Conservation (phyloP, 2,797 vertebrate genomes). For the Hoplostethus mediterraneus region DNA sequence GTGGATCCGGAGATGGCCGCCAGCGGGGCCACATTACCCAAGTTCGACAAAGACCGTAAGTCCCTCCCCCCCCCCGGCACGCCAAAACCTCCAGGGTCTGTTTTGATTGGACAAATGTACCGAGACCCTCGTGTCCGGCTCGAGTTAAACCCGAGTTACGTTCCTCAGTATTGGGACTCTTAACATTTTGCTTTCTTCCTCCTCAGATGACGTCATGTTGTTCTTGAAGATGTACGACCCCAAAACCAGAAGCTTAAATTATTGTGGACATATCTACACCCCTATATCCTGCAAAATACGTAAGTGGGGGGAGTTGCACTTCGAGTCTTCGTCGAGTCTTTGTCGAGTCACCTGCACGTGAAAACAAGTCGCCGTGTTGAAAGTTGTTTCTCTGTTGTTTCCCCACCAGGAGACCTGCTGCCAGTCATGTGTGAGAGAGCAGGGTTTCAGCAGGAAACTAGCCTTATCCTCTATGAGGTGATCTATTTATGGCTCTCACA, state of each 20-base stretch:
- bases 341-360: no score
- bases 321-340: no score
- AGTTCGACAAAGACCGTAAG: constrained; percentile 99
- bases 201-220: constrained; percentile 97
- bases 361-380: no score
- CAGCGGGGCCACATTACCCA: constrained; percentile 97
- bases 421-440: constrained; percentile 99
- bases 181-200: no score
- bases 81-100: no score
- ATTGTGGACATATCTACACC: constrained; percentile 99
- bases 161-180: no score
- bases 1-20: constrained; percentile 98
- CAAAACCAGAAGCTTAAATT: constrained; percentile 99
- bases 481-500: constrained; percentile 49
- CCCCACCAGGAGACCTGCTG: constrained; percentile 94
- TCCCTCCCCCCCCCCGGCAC: constrained; percentile 17
- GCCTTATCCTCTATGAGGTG: constrained; percentile 99
- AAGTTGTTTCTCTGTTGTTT: background rate
- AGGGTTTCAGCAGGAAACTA: constrained; percentile 99
- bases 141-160: no score
- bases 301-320: constrained; percentile 79
- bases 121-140: no score
- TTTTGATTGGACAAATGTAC: constrained; percentile 1
- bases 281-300: constrained; percentile 99
- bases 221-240: constrained; percentile 99